phyloP scores from a whole-genome alignment of 2,113 vertebrate species.

The Oriolus oriolus region DNA sequence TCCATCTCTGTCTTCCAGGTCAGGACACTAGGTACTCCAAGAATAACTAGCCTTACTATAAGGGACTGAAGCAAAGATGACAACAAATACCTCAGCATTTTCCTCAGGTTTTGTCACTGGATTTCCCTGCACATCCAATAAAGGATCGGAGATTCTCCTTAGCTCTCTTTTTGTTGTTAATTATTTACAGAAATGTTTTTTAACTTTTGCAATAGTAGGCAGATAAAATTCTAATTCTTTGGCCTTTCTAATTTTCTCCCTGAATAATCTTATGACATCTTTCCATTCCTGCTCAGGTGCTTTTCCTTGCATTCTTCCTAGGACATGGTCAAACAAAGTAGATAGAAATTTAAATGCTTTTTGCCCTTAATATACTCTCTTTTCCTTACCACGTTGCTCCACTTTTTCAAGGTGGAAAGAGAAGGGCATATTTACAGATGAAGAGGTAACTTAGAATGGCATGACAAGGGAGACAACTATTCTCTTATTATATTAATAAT shows the following conservation, averaged over 20 bases:
- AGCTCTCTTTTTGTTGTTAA: neutral
- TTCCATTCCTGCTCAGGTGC: neutral
- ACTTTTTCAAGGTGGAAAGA: neutral
- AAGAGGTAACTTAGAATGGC: neutral
- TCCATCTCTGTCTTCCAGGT: neutral
- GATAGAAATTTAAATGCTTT: neutral
- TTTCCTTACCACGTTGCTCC: neutral
- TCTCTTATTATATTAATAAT: neutral
- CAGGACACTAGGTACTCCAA: neutral
- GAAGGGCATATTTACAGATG: neutral
- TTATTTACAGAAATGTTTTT: neutral
- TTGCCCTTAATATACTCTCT: neutral
- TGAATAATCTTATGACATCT: neutral
- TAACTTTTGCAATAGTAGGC: neutral
- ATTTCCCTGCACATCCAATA: neutral
- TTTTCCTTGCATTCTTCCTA: neutral
- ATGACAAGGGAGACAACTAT: neutral
- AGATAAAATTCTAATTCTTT: neutral
- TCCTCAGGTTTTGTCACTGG: neutral
- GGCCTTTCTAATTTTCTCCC: neutral
- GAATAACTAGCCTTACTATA: neutral
- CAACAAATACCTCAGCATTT: neutral
- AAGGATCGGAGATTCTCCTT: neutral
- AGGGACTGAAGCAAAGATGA: neutral
- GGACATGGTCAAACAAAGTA: neutral